These are phyloP conservation scores for Exephanes ischioxanthus DNA, from an alignment of 2,888 invertebrate genomes.

Conservation along the genomic window DNA sequence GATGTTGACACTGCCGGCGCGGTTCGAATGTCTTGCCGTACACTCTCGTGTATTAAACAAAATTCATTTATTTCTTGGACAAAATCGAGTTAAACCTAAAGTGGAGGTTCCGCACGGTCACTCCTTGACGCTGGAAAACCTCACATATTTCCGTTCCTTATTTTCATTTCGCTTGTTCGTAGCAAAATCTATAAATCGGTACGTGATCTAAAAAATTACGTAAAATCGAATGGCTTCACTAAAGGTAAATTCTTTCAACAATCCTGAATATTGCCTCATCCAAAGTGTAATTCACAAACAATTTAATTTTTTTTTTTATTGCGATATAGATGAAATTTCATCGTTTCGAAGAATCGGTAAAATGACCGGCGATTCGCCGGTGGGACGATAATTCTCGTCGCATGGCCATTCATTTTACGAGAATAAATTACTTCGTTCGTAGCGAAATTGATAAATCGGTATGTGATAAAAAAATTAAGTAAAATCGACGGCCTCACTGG, in stretches of 20 bases:
- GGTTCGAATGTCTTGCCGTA: not conserved
- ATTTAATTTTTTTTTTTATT: not conserved
- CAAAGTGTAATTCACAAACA: too few species aligned
- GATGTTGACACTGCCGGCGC: conserved; percentile 29
- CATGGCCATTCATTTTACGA: not conserved
- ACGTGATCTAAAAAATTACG: not conserved
- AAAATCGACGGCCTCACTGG: not conserved
- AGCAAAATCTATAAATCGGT: too few species aligned
- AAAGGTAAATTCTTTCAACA: too few species aligned
- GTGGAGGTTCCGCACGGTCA: not conserved
- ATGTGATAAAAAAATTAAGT: not conserved
- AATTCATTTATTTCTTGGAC: not conserved
- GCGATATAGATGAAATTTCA: conserved; percentile 7
- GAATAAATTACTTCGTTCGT: not conserved
- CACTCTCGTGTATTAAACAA: conserved; percentile 1
- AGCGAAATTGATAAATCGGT: too few species aligned
- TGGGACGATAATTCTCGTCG: conserved; percentile 38
- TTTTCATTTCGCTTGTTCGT: not conserved
- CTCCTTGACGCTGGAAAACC: not conserved
- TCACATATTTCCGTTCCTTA: not conserved
- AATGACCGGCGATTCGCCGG: not conserved
- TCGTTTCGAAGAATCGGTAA: not conserved
- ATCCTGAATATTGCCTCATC: too few species aligned
- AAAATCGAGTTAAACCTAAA: not conserved
- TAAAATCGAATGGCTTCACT: not conserved